Percentiles rank a stretch among this genome's conserved stretches.
phyloP scores from a whole-genome alignment of 2,888 invertebrate species.

The Noctua pronuba region DNA sequence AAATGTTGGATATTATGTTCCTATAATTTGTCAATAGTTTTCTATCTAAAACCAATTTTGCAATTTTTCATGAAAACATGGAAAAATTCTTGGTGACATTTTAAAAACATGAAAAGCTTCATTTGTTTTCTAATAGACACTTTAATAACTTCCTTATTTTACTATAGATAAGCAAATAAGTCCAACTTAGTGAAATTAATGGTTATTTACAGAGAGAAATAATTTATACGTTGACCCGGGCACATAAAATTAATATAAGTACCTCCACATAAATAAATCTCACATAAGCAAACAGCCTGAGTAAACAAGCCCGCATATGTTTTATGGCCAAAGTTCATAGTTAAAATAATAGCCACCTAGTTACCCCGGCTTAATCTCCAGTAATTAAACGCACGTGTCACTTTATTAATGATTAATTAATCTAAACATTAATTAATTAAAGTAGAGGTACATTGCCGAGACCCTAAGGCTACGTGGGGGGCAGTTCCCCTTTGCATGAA shows the following conservation, averaged over 20 bases:
- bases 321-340: slow-evolving; percentile 69
- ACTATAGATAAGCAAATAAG: background rate
- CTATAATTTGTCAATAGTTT: background rate
- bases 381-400: slow-evolving; percentile 82
- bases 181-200: background rate
- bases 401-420: slow-evolving; percentile 70
- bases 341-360: slow-evolving; percentile 72
- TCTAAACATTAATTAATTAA: slow-evolving; percentile 57
- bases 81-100: too few species aligned
- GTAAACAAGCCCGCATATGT: slow-evolving; percentile 77
- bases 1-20: background rate
- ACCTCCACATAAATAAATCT: slow-evolving; percentile 40
- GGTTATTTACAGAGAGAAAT: background rate
- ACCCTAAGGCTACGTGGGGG: slow-evolving; percentile 43
- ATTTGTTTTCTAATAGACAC: too few species aligned
- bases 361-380: slow-evolving; percentile 71
- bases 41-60: background rate
- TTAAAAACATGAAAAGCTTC: background rate
- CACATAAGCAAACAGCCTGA: slow-evolving; percentile 26
- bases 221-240: slow-evolving; percentile 11
- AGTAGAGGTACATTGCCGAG: slow-evolving; percentile 16
- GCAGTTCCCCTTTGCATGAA: slow-evolving; percentile 47
- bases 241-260: background rate
- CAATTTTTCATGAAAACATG: background rate
- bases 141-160: background rate